phyloP scores from a whole-genome alignment of 2,888 invertebrate species.

The Bruchidius siliquastri region DNA sequence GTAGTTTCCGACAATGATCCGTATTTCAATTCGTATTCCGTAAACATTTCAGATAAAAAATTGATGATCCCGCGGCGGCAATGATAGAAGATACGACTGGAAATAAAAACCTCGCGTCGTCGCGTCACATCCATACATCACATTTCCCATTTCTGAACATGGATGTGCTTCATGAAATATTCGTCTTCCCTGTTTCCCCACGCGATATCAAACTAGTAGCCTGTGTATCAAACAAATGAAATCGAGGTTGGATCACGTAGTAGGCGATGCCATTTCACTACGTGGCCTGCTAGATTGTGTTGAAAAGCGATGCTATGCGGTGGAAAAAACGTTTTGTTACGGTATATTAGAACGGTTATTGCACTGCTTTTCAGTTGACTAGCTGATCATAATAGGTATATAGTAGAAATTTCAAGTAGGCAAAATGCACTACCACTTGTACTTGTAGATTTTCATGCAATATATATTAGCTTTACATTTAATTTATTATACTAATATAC shows the following conservation, averaged over 20 bases:
- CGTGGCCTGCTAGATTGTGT: not conserved
- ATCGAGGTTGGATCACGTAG: not conserved
- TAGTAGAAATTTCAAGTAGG: not conserved
- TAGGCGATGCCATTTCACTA: not conserved
- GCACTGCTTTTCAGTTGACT: not conserved
- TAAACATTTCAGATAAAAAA: no score
- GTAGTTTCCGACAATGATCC: no score
- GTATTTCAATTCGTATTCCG: no score
- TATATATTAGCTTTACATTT: no score
- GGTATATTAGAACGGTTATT: not conserved
- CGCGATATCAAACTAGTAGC: not conserved
- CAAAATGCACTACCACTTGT: not conserved
- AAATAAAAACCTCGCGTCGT: no score
- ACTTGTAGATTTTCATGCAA: no score
- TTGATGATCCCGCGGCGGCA: no score
- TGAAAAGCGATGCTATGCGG: not conserved
- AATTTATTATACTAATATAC: slow-evolving; percentile 10
- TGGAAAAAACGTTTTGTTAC: not conserved
- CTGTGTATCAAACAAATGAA: not conserved
- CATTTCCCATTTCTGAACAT: not conserved
- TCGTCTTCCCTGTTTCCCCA: not conserved
- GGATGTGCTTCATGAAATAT: not conserved
- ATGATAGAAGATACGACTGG: no score
- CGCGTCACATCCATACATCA: no score
- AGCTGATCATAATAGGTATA: not conserved